These are phyloP conservation scores for Porites evermanni DNA, from an alignment of 92 coral and sea anemone genomes.

Conservation along the genomic window DNA sequence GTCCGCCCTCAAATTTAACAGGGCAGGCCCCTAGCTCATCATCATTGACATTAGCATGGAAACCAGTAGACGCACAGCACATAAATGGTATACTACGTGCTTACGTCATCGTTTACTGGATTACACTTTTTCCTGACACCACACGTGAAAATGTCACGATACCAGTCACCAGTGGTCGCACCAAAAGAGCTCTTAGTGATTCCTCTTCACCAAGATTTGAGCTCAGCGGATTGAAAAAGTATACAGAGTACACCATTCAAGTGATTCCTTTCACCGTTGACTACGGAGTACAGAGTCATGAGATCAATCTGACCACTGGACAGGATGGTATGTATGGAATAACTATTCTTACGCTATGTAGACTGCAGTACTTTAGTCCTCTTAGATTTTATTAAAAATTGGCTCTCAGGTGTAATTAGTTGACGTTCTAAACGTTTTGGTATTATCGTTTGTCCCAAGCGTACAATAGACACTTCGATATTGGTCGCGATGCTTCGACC, in stretches of 20 bases:
- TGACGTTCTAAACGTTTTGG: too few relatives aligned
- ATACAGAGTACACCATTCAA: conserved; percentile 80
- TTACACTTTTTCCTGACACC: conserved; percentile 27
- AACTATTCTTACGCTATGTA: too few relatives aligned
- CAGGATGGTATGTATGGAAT: conserved; percentile 73
- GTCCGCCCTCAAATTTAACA: conserved; percentile 68
- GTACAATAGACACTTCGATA: too few relatives aligned
- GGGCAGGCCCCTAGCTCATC: conserved; percentile 55
- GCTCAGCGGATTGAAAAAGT: conserved; percentile 67
- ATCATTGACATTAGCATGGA: conserved; percentile 53
- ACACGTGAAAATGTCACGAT: conserved; percentile 46
- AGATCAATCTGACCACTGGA: conserved; percentile 70
- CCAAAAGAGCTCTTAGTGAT: conserved; percentile 51
- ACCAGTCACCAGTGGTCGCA: conserved; percentile 33
- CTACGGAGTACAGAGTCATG: conserved; percentile 77
- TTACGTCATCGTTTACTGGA: conserved; percentile 55
- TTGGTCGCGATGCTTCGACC: too few relatives aligned
- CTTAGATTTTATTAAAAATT: too few relatives aligned
- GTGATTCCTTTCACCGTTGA: conserved; percentile 82
- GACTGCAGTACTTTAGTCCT: too few relatives aligned
- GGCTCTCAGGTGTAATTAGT: too few relatives aligned
- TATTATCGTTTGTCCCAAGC: too few relatives aligned
- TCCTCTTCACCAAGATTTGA: conserved; percentile 47
- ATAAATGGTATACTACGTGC: conserved; percentile 72
- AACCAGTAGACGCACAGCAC: conserved; percentile 64